Conservation (phyloP, 2,113 vertebrate species). For the Butastur rufipennis region DNA sequence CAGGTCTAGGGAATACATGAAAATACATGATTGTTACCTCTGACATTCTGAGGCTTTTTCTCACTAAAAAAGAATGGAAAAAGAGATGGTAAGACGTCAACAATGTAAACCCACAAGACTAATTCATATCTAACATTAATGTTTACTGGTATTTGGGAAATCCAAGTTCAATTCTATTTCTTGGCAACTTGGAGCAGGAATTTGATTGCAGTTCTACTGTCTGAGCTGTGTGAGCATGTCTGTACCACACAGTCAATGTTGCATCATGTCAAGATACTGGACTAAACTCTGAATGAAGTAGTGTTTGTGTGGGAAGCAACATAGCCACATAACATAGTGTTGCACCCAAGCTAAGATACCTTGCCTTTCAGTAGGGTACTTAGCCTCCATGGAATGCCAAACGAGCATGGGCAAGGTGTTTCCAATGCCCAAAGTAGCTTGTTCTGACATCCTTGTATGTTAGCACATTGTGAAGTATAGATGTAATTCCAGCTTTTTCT, state of each 20-base stretch:
- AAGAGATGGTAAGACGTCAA: neutral
- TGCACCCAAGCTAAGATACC: neutral
- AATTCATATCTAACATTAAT: neutral
- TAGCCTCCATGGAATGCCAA: rapidly evolving
- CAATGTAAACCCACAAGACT: neutral
- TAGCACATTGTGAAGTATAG: neutral
- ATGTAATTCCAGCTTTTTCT: neutral
- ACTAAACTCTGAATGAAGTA: neutral
- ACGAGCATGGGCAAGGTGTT: neutral
- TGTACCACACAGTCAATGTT: neutral
- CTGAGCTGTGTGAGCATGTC: neutral
- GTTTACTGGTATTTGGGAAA: neutral
- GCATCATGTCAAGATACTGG: neutral
- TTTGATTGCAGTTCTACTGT: neutral
- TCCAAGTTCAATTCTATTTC: neutral
- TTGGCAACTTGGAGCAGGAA: neutral
- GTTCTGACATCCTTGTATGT: neutral
- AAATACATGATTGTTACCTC: neutral
- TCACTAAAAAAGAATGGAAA: neutral
- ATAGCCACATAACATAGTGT: rapidly evolving
- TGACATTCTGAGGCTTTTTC: neutral
- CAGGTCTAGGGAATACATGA: neutral
- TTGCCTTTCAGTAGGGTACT: neutral
- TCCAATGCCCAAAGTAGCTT: neutral
- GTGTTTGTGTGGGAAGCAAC: neutral